Percentiles rank a stretch among this genome's conserved stretches.
phyloP scores from a whole-genome alignment of 1,140 invertebrate genomes.

The Philopotamus ludificatus region DNA sequence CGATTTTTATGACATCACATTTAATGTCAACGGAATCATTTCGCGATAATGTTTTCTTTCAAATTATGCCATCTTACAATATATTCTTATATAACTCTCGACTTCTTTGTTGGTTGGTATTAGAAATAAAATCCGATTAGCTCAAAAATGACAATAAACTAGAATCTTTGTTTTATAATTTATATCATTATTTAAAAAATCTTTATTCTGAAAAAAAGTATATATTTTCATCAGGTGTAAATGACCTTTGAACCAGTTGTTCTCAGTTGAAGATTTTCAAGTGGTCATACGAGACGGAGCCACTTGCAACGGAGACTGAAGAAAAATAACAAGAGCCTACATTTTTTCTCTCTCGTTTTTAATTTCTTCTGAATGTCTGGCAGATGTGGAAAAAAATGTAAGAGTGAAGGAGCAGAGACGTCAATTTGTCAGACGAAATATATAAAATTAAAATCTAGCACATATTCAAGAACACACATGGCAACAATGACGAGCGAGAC shows the following conservation, averaged over 20 bases:
- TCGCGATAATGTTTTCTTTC: too few species aligned
- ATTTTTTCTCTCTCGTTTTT: too few species aligned
- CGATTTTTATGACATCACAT: too few species aligned
- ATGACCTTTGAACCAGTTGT: constrained; percentile 13
- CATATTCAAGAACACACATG: neutral
- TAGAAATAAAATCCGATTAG: too few species aligned
- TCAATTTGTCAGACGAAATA: neutral
- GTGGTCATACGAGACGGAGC: constrained; percentile 10
- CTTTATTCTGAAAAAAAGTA: neutral
- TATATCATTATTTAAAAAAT: neutral
- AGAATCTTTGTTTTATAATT: neutral
- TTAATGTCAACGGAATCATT: too few species aligned
- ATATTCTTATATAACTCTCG: too few species aligned
- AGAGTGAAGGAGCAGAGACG: neutral
- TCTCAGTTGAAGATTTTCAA: constrained; percentile 11
- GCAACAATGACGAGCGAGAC: neutral
- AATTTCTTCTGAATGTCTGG: neutral
- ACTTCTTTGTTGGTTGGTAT: too few species aligned
- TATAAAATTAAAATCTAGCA: neutral
- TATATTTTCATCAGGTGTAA: constrained; percentile 9
- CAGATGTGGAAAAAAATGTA: neutral
- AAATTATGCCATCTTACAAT: neutral
- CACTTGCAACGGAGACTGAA: constrained; percentile 1
- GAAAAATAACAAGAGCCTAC: constrained; percentile 14
- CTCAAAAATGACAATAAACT: too few species aligned